Evolutionary conservation across 2,888 invertebrate species (phyloP).

Genomic region (Andrena fulva): DNA sequence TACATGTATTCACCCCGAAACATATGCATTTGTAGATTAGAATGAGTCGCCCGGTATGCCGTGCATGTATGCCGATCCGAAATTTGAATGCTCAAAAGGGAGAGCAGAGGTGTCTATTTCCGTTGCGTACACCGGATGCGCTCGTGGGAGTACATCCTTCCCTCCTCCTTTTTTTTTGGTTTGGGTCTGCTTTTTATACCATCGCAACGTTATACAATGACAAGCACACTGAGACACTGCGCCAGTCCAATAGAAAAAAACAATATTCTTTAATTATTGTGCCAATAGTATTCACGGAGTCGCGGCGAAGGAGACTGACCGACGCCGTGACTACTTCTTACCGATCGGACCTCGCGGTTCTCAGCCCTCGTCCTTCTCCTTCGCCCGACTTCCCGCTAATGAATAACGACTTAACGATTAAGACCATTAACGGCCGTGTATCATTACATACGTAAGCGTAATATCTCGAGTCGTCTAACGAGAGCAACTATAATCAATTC

Average conservation of each 20-base stretch:
- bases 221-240: conserved; percentile 80
- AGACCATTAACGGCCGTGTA: conserved; percentile 59
- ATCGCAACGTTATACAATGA: conserved; percentile 68
- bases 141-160: conserved; percentile 7
- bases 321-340: conserved; percentile 16
- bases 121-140: background rate
- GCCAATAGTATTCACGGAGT: conserved; percentile 65
- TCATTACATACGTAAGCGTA: conserved; percentile 76
- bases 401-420: conserved; percentile 68
- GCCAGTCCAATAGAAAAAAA: conserved; percentile 74
- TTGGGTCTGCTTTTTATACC: conserved; percentile 45
- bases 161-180: background rate
- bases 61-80: background rate
- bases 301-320: conserved; percentile 38
- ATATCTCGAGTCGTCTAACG: conserved; percentile 77
- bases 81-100: conserved; percentile 20
- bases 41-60: conserved; percentile 26
- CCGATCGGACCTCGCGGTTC: background rate
- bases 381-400: conserved; percentile 45
- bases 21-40: background rate
- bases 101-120: conserved; percentile 4
- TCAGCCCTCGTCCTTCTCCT: conserved; percentile 11
- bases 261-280: conserved; percentile 70
- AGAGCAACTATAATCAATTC: conserved; percentile 64
- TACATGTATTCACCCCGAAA: background rate